Percentiles rank a stretch among this genome's conserved stretches.
Conservation (phyloP, 2,113 vertebrate genomes). For the Echinops telfairi region DNA sequence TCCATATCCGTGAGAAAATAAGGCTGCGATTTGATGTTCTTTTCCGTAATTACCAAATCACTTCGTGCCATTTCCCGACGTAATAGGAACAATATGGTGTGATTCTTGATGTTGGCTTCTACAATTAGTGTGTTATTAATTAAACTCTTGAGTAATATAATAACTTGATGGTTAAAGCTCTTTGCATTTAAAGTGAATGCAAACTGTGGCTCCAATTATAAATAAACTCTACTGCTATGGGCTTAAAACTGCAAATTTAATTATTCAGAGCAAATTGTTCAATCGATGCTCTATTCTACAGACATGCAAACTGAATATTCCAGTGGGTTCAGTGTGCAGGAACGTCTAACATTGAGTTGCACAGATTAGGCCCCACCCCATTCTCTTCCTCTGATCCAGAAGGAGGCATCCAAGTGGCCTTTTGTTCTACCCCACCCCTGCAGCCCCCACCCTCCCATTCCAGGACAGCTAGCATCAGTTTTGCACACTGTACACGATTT, state of each 20-base stretch:
- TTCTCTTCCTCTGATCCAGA: not conserved
- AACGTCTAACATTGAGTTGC: not conserved
- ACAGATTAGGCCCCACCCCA: accelerated
- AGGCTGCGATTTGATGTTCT: constrained; percentile 70
- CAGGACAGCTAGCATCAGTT: not conserved
- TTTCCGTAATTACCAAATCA: constrained; percentile 81
- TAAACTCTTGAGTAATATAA: constrained; percentile 87
- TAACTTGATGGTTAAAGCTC: constrained; percentile 85
- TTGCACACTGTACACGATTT: accelerated
- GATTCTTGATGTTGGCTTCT: constrained; percentile 83
- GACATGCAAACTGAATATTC: constrained; percentile 47
- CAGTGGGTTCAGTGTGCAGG: not conserved
- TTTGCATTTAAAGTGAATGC: constrained; percentile 87
- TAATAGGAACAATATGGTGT: constrained; percentile 87
- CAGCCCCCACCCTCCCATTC: not conserved
- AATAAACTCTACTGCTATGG: constrained; percentile 80
- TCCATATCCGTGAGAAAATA: constrained; percentile 74
- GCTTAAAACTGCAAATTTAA: constrained; percentile 79
- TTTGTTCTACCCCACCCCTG: too few species aligned
- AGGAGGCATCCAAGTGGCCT: not conserved
- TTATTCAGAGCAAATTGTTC: constrained; percentile 82
- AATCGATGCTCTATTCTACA: constrained; percentile 64
- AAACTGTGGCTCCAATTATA: constrained; percentile 85
- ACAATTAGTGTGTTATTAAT: constrained; percentile 89
- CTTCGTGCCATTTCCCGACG: constrained; percentile 85